Conservation (phyloP, 2,797 vertebrate genomes). For the Rhyacichthys aspro region DNA sequence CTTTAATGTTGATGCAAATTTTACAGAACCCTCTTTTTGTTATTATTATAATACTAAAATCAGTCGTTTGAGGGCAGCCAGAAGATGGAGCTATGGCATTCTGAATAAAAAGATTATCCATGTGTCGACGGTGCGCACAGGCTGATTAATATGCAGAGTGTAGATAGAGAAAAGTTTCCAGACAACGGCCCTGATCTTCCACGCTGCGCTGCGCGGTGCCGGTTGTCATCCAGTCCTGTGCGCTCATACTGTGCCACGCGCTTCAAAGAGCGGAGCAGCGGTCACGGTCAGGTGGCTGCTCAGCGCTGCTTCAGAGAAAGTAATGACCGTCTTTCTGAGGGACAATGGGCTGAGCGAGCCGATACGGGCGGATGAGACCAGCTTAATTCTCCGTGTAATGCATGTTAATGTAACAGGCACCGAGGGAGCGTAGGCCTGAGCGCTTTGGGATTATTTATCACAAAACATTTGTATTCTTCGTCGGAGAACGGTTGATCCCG, state of each 20-base stretch:
- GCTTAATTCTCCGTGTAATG: constrained; percentile 80
- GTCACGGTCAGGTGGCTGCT: constrained; percentile 58
- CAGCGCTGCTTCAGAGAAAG: constrained; percentile 50
- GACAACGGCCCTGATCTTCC: too few relatives aligned
- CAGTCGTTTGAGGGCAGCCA: too few relatives aligned
- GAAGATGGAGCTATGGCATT: too few relatives aligned
- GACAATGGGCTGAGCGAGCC: constrained; percentile 65
- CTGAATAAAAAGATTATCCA: too few relatives aligned
- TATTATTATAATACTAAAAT: too few relatives aligned
- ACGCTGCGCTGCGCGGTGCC: background rate
- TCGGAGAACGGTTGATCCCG: constrained; percentile 84
- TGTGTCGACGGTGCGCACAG: too few relatives aligned
- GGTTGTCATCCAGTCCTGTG: background rate
- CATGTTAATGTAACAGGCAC: constrained; percentile 81
- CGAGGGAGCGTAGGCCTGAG: constrained; percentile 61
- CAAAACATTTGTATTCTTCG: constrained; percentile 86
- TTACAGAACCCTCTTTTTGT: too few relatives aligned
- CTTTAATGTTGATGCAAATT: too few relatives aligned
- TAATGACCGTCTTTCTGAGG: constrained; percentile 59
- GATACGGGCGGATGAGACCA: constrained; percentile 67
- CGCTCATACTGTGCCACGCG: background rate
- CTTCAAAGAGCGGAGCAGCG: constrained; percentile 1
- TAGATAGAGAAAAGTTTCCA: too few relatives aligned
- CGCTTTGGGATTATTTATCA: constrained; percentile 83
- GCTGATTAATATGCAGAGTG: too few relatives aligned